phyloP scores from a whole-genome alignment of 1,140 invertebrate genomes.

The Anthonomus grandis region DNA sequence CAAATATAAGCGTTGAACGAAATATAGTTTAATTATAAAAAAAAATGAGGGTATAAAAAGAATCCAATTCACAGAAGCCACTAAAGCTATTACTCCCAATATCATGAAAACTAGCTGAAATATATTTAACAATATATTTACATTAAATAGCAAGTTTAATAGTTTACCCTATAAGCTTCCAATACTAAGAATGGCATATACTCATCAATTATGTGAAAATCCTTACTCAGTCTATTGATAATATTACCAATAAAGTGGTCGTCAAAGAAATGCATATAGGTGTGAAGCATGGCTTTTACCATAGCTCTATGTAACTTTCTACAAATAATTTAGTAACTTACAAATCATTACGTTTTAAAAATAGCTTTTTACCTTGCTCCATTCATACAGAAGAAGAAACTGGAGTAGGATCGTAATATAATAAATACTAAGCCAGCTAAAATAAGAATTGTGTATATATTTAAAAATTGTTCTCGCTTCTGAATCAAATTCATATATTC shows the following conservation, averaged over 20 bases:
- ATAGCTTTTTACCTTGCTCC: too few relatives aligned
- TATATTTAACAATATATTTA: not conserved
- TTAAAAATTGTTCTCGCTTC: conserved; percentile 52
- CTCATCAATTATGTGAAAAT: conserved; percentile 36
- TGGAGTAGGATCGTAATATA: conserved; percentile 45
- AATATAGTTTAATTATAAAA: conserved; percentile 54
- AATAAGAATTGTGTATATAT: conserved; percentile 60
- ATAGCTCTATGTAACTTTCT: conserved; percentile 34
- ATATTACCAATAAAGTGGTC: conserved; percentile 38
- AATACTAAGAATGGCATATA: conserved; percentile 33
- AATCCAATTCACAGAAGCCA: conserved; percentile 22
- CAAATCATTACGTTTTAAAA: too few relatives aligned
- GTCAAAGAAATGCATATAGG: conserved; percentile 41
- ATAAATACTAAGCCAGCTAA: conserved; percentile 61
- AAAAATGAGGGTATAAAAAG: conserved; percentile 48
- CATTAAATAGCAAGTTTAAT: conserved; percentile 33
- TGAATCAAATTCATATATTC: conserved; percentile 11
- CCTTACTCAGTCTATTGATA: conserved; percentile 39
- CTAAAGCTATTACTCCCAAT: conserved; percentile 19
- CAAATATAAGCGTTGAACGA: conserved; percentile 58
- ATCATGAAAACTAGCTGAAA: conserved; percentile 22
- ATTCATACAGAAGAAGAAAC: conserved; percentile 26
- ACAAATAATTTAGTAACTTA: too few relatives aligned
- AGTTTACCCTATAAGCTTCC: conserved; percentile 34
- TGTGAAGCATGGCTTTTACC: conserved; percentile 29